Evolutionary conservation across 1,140 invertebrate species (phyloP).

Genomic region (Pectinophora gossypiella): DNA sequence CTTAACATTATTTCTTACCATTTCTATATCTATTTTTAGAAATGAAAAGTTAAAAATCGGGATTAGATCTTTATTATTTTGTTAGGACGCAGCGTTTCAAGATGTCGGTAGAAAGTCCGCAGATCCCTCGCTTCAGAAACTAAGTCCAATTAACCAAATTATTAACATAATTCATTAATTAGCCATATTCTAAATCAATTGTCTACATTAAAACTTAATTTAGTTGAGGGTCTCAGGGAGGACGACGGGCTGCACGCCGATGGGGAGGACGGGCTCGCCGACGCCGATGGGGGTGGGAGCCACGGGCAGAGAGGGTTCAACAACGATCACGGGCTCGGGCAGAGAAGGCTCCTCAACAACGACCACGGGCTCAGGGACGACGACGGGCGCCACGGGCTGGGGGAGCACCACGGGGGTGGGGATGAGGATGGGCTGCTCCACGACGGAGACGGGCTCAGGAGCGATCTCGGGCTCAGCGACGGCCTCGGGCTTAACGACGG

Average conservation of each 20-base stretch:
- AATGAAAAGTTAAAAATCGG: too few relatives aligned
- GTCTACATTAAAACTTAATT: too few relatives aligned
- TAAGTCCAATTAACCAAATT: neutral
- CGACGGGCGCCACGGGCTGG: neutral
- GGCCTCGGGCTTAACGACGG: neutral
- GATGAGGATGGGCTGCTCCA: neutral
- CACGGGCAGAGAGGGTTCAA: neutral
- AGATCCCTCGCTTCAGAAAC: neutral
- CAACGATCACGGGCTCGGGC: neutral
- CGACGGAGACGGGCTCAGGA: neutral
- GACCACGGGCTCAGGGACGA: neutral
- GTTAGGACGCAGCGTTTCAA: slow-evolving; percentile 3
- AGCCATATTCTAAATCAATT: too few relatives aligned
- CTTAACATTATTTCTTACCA: too few relatives aligned
- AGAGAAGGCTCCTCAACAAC: neutral
- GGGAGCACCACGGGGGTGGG: neutral
- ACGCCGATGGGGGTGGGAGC: slow-evolving; percentile 14
- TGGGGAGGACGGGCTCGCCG: slow-evolving; percentile 10
- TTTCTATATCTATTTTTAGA: too few relatives aligned
- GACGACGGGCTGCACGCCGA: slow-evolving; percentile 16
- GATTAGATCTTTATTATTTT: neutral
- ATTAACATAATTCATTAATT: neutral
- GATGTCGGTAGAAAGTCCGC: slow-evolving; percentile 1
- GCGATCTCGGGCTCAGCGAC: neutral
- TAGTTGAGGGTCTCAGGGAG: slow-evolving; percentile 25